A percentile compares a stretch with the other conserved stretches of the same genome.
Conservation (phyloP, 2,888 invertebrate species). For the Eurytoma californica region DNA sequence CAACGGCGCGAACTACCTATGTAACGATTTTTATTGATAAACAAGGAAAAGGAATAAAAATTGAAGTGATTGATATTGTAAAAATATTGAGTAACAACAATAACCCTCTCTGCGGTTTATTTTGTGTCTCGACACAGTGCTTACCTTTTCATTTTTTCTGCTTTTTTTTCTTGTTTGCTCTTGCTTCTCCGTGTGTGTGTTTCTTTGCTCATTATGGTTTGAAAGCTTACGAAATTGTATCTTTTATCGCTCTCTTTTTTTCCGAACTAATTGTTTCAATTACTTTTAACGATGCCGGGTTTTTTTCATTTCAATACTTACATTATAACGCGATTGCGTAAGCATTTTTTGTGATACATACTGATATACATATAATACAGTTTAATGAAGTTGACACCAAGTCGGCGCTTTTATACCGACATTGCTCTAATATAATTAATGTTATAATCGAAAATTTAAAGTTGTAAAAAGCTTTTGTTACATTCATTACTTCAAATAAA, state of each 20-base stretch:
- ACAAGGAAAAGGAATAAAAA: constrained; percentile 67
- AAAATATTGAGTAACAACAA: constrained; percentile 32
- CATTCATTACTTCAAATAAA: constrained; percentile 51
- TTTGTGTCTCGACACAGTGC: constrained; percentile 27
- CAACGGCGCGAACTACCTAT: constrained; percentile 69
- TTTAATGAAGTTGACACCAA: constrained; percentile 12
- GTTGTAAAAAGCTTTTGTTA: constrained; percentile 53
- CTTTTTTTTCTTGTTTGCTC: constrained; percentile 22
- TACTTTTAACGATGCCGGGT: background rate
- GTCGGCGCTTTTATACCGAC: constrained; percentile 16
- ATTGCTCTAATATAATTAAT: constrained; percentile 43
- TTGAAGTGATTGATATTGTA: constrained; percentile 66
- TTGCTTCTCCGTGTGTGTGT: constrained; percentile 26
- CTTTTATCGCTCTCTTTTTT: constrained; percentile 16
- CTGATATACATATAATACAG: constrained; percentile 17
- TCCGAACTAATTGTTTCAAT: background rate
- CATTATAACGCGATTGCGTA: constrained; percentile 12
- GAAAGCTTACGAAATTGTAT: constrained; percentile 10
- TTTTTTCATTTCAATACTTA: constrained; percentile 21
- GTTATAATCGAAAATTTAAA: constrained; percentile 34
- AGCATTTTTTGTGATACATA: constrained; percentile 48
- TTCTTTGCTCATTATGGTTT: background rate
- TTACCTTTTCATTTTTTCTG: background rate
- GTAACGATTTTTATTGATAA: constrained; percentile 73
- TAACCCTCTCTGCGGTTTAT: constrained; percentile 28